Conservation (phyloP, 2,888 invertebrate genomes). For the Pedicia rivosa region DNA sequence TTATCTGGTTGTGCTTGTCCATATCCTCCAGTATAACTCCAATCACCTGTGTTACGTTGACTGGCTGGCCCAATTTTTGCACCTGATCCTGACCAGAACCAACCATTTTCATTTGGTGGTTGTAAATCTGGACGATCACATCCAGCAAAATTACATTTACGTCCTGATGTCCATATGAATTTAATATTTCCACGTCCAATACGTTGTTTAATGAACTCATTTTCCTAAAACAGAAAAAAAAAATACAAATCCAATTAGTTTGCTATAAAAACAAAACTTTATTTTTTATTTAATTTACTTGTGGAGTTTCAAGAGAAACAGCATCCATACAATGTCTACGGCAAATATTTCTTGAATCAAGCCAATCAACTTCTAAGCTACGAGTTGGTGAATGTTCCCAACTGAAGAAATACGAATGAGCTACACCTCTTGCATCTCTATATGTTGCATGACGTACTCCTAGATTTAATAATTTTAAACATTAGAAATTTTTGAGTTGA, state of each 20-base stretch:
- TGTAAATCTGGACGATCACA: conserved; percentile 69
- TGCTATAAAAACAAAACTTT: too few species aligned
- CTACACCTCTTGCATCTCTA: conserved; percentile 72
- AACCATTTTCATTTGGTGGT: conserved; percentile 73
- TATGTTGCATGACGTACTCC: conserved; percentile 79
- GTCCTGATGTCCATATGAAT: conserved; percentile 84
- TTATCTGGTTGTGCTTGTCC: conserved; percentile 81
- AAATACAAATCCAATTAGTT: conserved; percentile 10
- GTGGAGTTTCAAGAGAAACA: conserved; percentile 77
- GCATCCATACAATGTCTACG: conserved; percentile 89
- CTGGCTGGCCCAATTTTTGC: conserved; percentile 81
- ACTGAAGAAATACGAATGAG: conserved; percentile 87
- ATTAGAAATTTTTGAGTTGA: too few species aligned
- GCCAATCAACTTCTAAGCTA: conserved; percentile 74
- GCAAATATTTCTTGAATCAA: conserved; percentile 82
- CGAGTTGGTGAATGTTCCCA: conserved; percentile 77
- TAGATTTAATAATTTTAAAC: too few species aligned
- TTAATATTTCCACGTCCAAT: conserved; percentile 60
- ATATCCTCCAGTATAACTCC: conserved; percentile 78
- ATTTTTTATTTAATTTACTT: too few species aligned
- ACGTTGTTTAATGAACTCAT: conserved; percentile 78
- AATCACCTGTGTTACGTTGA: conserved; percentile 77
- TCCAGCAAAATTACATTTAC: conserved; percentile 85
- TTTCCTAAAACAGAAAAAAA: too few species aligned
- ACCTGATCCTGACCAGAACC: conserved; percentile 91